Percentiles rank a stretch among this genome's conserved stretches.
phyloP scores from a whole-genome alignment of 2,888 invertebrate genomes.

The Azorinus chamasolen region DNA sequence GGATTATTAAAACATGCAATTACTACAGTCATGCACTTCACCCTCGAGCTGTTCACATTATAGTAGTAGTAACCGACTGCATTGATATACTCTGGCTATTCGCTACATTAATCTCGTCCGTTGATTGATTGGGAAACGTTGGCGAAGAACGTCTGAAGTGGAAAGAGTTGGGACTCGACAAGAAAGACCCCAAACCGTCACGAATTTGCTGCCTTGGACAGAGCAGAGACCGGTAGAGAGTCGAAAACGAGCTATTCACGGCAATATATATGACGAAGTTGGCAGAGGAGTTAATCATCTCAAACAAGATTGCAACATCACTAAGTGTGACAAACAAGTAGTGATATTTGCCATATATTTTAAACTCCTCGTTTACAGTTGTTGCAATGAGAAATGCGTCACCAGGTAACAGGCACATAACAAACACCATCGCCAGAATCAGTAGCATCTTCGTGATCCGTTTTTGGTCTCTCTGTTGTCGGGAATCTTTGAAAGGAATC shows the following conservation, averaged over 20 bases:
- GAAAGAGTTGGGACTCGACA: no score
- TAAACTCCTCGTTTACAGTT: conserved; percentile 16
- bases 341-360: conserved; percentile 29
- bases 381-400: conserved; percentile 16
- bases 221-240: conserved; percentile 21
- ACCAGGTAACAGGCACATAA: conserved; percentile 40
- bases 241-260: conserved; percentile 30
- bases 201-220: conserved; percentile 20
- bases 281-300: conserved; percentile 49
- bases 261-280: conserved; percentile 58
- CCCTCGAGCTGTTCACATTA: no score
- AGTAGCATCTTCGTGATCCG: conserved; percentile 48
- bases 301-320: conserved; percentile 30
- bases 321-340: conserved; percentile 32
- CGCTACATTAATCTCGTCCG: no score
- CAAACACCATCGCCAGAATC: conserved; percentile 40
- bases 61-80: no score
- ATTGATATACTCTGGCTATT: no score
- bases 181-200: no score
- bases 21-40: no score
- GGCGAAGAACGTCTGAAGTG: no score
- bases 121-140: no score
- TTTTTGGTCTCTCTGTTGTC: neutral
- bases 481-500: neutral
- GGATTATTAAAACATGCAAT: no score